Conservation (phyloP, 2,113 vertebrate species). For the Solea solea region DNA sequence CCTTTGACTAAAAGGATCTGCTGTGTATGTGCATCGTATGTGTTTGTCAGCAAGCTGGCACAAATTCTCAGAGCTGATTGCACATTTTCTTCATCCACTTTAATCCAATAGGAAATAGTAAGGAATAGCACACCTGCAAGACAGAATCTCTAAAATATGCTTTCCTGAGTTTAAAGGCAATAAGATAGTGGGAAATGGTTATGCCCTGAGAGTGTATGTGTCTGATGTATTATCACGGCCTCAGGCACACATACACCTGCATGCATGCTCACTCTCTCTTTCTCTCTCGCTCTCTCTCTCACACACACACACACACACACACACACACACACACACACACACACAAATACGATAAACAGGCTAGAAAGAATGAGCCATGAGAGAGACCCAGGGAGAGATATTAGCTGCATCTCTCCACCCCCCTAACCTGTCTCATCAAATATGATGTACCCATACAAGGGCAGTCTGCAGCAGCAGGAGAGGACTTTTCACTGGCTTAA, state of each 20-base stretch:
- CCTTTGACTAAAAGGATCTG: background rate
- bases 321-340: conserved; percentile 31
- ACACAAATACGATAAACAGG: conserved; percentile 45
- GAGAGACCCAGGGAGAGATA: conserved; percentile 63
- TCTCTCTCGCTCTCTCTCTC: conserved; percentile 16
- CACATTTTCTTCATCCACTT: conserved; percentile 48
- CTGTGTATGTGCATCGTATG: background rate
- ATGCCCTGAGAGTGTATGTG: conserved; percentile 42
- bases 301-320: conserved; percentile 34
- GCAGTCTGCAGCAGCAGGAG: conserved; percentile 57
- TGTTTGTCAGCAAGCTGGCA: conserved; percentile 35
- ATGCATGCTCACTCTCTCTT: conserved; percentile 4
- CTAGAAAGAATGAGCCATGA: conserved; percentile 59
- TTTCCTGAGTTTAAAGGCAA: conserved; percentile 52
- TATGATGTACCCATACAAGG: conserved; percentile 68
- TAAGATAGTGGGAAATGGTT: conserved; percentile 54
- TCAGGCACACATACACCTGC: conserved; percentile 33
- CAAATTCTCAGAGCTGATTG: conserved; percentile 36
- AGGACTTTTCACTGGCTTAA: conserved; percentile 54
- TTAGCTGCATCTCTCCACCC: conserved; percentile 60
- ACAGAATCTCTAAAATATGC: conserved; percentile 56
- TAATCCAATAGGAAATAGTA: conserved; percentile 52
- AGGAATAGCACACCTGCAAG: conserved; percentile 53
- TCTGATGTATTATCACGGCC: conserved; percentile 55
- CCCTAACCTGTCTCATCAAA: conserved; percentile 67